Conservation (phyloP, 2,888 invertebrate genomes). For the Lomographa bimaculata region DNA sequence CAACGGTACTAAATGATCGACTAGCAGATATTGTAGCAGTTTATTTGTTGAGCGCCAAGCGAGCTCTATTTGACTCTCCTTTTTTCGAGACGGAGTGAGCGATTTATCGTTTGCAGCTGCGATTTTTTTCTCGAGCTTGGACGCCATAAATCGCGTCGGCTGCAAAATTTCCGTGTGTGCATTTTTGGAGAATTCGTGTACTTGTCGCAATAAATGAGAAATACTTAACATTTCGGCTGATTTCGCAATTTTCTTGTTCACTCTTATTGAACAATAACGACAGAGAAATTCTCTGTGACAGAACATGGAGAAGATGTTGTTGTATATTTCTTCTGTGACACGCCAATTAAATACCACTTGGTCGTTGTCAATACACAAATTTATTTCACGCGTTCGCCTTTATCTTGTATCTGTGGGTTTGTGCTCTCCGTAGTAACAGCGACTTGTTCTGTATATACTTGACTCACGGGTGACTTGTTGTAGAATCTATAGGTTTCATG, state of each 20-base stretch:
- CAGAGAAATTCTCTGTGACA: constrained; percentile 22
- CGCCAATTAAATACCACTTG: constrained; percentile 71
- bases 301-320: constrained; percentile 31
- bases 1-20: constrained; percentile 55
- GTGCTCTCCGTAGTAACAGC: constrained; percentile 70
- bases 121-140: constrained; percentile 50
- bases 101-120: constrained; percentile 59
- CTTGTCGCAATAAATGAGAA: constrained; percentile 29
- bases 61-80: constrained; percentile 44
- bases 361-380: constrained; percentile 63
- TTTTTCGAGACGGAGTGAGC: constrained; percentile 55
- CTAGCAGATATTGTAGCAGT: constrained; percentile 46
- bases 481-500: constrained; percentile 35
- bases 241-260: constrained; percentile 9
- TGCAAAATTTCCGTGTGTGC: constrained; percentile 40
- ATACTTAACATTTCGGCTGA: constrained; percentile 15
- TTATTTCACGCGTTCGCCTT: constrained; percentile 66
- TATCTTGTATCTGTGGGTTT: constrained; percentile 74
- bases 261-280: constrained; percentile 25
- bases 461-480: constrained; percentile 52
- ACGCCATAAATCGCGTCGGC: constrained; percentile 50
- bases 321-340: constrained; percentile 48
- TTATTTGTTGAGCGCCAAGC: constrained; percentile 54
- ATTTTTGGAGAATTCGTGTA: constrained; percentile 36
- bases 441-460: constrained; percentile 60